phyloP scores from a whole-genome alignment of 1,140 invertebrate species.

The Dendrolimus kikuchii region DNA sequence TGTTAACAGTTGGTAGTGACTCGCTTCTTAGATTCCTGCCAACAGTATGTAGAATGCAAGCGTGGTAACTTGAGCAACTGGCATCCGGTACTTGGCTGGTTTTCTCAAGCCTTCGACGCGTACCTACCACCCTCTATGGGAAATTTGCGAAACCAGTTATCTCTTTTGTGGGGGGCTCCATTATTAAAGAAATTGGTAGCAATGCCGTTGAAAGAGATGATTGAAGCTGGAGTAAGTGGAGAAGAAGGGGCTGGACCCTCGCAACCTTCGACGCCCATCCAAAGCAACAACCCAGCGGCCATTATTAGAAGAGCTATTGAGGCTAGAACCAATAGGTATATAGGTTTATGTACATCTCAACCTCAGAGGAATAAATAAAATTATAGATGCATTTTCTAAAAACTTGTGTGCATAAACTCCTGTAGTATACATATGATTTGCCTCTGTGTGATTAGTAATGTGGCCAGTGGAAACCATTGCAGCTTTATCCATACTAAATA shows the following conservation, averaged over 20 bases:
- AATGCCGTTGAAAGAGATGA: slow-evolving; percentile 51
- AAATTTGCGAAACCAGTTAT: slow-evolving; percentile 86
- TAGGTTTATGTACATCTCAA: neutral
- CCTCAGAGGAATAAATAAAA: no score
- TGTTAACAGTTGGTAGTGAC: slow-evolving; percentile 81
- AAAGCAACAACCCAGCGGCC: slow-evolving; percentile 55
- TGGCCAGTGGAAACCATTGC: no score
- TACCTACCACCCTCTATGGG: slow-evolving; percentile 88
- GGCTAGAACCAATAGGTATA: slow-evolving; percentile 66
- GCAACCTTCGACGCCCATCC: slow-evolving; percentile 57
- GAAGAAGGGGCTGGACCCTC: slow-evolving; percentile 59
- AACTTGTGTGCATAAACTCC: no score
- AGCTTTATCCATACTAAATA: no score
- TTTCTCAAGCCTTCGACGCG: slow-evolving; percentile 87
- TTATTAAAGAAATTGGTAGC: slow-evolving; percentile 60
- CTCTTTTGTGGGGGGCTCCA: slow-evolving; percentile 86
- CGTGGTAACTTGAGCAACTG: slow-evolving; percentile 94
- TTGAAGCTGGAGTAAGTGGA: slow-evolving; percentile 44
- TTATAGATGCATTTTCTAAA: no score
- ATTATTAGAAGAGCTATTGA: slow-evolving; percentile 68
- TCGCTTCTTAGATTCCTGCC: slow-evolving; percentile 86
- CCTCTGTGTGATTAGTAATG: no score
- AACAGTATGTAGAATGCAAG: slow-evolving; percentile 88
- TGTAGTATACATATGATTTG: no score
- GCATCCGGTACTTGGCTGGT: slow-evolving; percentile 99